These are phyloP conservation scores for Pachypsylla venusta DNA, from an alignment of 1,140 invertebrate species.

Conservation along the genomic window DNA sequence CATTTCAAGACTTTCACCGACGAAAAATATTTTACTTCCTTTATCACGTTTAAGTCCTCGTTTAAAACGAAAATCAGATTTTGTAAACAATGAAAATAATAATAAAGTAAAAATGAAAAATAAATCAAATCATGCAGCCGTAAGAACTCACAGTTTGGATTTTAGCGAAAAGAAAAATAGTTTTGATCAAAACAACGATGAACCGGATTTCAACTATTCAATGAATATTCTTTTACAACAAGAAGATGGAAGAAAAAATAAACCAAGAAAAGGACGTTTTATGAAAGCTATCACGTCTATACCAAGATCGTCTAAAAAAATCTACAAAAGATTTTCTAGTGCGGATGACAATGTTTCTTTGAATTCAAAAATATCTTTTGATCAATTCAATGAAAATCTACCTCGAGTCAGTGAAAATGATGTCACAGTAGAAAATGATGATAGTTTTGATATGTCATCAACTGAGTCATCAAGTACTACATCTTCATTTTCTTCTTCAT, in stretches of 20 bases:
- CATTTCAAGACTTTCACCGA: background rate
- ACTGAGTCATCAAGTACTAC: background rate
- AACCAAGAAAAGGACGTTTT: background rate
- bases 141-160: background rate
- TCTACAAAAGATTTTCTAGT: background rate
- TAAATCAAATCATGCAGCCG: background rate
- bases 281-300: background rate
- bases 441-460: background rate
- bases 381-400: background rate
- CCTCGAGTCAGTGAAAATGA: background rate
- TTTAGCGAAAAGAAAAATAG: background rate
- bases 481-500: background rate
- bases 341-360: background rate
- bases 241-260: background rate
- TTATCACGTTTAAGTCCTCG: background rate
- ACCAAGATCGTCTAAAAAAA: background rate
- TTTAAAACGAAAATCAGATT: background rate
- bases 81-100: background rate
- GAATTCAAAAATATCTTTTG: background rate
- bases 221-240: constrained; percentile 1
- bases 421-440: background rate
- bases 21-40: background rate
- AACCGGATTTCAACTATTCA: constrained; percentile 6
- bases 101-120: background rate
- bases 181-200: too few species aligned